phyloP scores from a whole-genome alignment of 2,888 invertebrate genomes.

The Litoditis marina region DNA sequence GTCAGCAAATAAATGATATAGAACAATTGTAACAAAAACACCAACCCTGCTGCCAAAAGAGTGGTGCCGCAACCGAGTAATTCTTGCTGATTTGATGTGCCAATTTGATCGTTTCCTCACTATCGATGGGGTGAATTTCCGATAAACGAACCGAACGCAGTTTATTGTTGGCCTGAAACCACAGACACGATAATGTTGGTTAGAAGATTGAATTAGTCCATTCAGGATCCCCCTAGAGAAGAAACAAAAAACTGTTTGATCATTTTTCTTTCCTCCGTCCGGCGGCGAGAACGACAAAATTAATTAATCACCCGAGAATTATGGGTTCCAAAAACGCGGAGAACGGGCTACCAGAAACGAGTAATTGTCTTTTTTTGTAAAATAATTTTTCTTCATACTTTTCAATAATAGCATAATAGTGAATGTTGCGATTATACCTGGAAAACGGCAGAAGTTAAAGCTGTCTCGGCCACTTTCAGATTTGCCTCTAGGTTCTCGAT shows the following conservation, averaged over 20 bases:
- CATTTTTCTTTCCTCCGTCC: no score
- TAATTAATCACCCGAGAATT: no score
- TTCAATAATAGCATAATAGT: no score
- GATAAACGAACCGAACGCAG: constrained; percentile 42
- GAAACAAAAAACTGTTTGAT: no score
- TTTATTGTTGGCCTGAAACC: constrained; percentile 47
- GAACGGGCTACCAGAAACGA: no score
- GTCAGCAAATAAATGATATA: no score
- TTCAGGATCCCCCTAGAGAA: not conserved
- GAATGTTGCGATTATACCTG: constrained; percentile 26
- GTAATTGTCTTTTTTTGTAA: no score
- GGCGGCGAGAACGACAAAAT: no score
- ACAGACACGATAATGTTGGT: no score
- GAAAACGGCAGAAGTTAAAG: constrained; percentile 39
- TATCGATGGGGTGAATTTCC: constrained; percentile 43
- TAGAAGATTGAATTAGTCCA: constrained; percentile 2
- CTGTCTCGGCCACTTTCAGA: constrained; percentile 41
- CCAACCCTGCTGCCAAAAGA: constrained; percentile 48
- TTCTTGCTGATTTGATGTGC: constrained; percentile 53
- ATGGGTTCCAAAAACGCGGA: no score
- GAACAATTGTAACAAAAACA: constrained; percentile 1
- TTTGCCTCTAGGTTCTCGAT: constrained; percentile 39
- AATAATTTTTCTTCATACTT: no score
- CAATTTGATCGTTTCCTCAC: constrained; percentile 51
- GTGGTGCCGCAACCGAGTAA: constrained; percentile 52